Percentiles rank a stretch among this genome's conserved stretches.
Evolutionary conservation across 2,888 invertebrate genomes (phyloP).

Genomic region (Yponomeuta plumbellus): DNA sequence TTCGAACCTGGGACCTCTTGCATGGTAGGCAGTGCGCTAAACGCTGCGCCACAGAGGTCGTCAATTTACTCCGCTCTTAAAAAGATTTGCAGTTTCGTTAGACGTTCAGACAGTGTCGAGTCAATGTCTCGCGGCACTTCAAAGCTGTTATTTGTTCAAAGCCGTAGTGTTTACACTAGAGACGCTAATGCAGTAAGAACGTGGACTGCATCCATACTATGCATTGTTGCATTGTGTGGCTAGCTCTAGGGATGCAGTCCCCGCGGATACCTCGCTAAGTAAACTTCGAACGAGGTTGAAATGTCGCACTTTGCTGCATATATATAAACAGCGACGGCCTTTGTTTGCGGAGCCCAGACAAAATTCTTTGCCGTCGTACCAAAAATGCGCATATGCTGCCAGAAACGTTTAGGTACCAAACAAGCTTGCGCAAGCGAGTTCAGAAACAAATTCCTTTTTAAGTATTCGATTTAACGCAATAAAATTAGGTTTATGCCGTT

Average conservation of each 20-base stretch:
- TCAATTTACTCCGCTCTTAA: constrained; percentile 4
- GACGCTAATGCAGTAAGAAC: constrained; percentile 53
- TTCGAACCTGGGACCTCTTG: too few relatives aligned
- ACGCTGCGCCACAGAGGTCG: too few relatives aligned
- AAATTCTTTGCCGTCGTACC: not conserved
- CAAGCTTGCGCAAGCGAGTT: not conserved
- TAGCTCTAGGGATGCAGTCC: not conserved
- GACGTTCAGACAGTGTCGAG: constrained; percentile 50
- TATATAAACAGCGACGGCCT: not conserved
- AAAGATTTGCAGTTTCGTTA: constrained; percentile 44
- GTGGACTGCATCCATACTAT: constrained; percentile 9
- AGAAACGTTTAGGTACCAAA: not conserved
- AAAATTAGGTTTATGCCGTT: not conserved
- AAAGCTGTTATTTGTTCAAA: constrained; percentile 34
- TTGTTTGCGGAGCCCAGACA: not conserved
- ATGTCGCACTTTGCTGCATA: not conserved
- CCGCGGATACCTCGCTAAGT: not conserved
- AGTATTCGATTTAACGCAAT: not conserved
- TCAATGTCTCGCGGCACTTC: constrained; percentile 43
- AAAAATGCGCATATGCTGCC: not conserved
- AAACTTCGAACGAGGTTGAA: not conserved
- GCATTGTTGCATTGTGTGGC: not conserved
- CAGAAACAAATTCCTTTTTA: not conserved
- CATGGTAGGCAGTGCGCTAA: too few relatives aligned
- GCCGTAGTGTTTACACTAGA: constrained; percentile 34